These are phyloP conservation scores for Drosophila oshimai DNA, from an alignment of 1,140 invertebrate species.

Conservation along the genomic window DNA sequence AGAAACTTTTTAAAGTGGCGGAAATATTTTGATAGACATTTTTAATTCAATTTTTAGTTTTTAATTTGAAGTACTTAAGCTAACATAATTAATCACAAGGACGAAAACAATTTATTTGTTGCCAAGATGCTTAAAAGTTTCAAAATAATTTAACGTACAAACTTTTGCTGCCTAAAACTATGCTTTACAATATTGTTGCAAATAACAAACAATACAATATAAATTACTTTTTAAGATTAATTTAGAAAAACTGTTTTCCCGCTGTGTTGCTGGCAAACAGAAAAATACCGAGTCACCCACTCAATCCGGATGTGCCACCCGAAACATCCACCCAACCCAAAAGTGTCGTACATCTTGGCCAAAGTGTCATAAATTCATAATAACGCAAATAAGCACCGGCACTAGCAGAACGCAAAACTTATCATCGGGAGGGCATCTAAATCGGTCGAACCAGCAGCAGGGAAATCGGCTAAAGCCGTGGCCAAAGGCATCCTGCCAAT, in stretches of 20 bases:
- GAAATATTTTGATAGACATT: no score
- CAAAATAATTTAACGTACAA: no score
- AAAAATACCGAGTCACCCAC: conserved; percentile 24
- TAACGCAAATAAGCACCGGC: conserved; percentile 77
- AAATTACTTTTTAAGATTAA: background rate
- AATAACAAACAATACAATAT: no score
- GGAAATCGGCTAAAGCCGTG: conserved; percentile 17
- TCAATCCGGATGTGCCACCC: background rate
- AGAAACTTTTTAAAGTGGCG: no score
- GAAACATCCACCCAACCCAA: background rate
- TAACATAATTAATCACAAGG: no score
- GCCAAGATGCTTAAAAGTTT: no score
- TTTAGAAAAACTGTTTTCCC: background rate
- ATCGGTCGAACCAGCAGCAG: conserved; percentile 43
- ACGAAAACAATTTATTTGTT: no score
- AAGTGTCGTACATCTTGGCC: conserved; percentile 39
- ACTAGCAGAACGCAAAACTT: conserved; percentile 52
- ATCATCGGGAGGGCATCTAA: conserved; percentile 67
- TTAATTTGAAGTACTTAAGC: no score
- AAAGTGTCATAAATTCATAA: conserved; percentile 81
- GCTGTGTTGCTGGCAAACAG: background rate
- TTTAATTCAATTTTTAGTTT: no score
- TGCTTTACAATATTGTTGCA: no score
- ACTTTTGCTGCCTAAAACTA: no score
- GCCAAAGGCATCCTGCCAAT: conserved; percentile 68